Evolutionary conservation across 2,888 invertebrate genomes (phyloP).

Genomic region (Physocephala rufipes): DNA sequence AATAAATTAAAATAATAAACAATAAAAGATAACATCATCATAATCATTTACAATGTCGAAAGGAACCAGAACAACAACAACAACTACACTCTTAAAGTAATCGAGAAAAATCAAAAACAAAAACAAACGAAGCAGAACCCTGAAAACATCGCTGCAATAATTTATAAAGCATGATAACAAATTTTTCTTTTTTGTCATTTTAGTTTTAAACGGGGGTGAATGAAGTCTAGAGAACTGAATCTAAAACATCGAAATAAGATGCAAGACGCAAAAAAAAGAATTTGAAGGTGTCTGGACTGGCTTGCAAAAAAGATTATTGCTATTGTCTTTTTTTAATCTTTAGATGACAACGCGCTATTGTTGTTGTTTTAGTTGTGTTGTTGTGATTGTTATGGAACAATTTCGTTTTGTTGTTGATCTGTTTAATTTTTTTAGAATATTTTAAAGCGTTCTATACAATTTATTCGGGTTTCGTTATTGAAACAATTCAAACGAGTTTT

Average conservation of each 20-base stretch:
- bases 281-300: slow-evolving; percentile 20
- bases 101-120: background rate
- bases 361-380: slow-evolving; percentile 23
- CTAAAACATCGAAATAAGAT: background rate
- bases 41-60: too few relatives aligned
- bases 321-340: background rate
- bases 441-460: slow-evolving; percentile 7
- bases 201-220: slow-evolving; percentile 24
- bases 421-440: slow-evolving; percentile 16
- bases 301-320: background rate
- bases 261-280: slow-evolving; percentile 9
- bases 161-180: slow-evolving; percentile 18
- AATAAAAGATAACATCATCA: slow-evolving; percentile 8
- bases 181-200: background rate
- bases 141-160: slow-evolving; percentile 26
- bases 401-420: background rate
- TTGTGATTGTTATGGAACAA: background rate
- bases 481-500: background rate
- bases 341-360: background rate
- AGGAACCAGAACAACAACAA: background rate
- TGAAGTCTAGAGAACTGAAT: slow-evolving; percentile 1
- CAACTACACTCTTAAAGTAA: background rate
- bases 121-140: slow-evolving; percentile 10
- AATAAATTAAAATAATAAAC: slow-evolving; percentile 27
- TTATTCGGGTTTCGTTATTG: background rate